Base-by-base conservation (phyloP, 2,113 vertebrate species). In the Peromyscus leucopus region DNA sequence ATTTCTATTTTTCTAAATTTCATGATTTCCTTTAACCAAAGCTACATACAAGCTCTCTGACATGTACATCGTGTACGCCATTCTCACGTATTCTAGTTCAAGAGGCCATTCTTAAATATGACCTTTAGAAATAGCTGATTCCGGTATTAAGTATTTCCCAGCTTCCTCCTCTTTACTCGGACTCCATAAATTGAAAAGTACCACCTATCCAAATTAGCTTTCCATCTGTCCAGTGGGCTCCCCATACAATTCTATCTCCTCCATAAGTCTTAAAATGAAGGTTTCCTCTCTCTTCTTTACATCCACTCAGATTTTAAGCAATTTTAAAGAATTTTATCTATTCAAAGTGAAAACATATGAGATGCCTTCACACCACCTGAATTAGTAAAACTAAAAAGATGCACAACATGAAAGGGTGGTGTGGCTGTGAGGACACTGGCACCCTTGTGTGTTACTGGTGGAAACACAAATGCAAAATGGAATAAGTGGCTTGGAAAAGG, bases 241-340 rank as follows among this genome's bases (percentile, higher is more conserved):
- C 15, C 59, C 11, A 72, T 93, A 16, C 46, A 89, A 89, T 19
- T 63, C 39, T 42, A 72, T 4, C 8, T 83, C n/a, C 46, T 93
- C 69, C 51, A 76, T 63, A 46, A 59, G 19, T 87, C 46, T 91
- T 72, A 79, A 17, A n/a, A 55, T 67, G 31, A 55, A 91, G 39
- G 51, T 36, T 90, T 91, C 82, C 36, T 89, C 31, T 91, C 48
- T 65, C 31, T 61, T 91, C 75, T 97, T 94, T 90, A 88, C 42
- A 84, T 9, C 36, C 1, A 12, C 39, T 72, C 26, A 67, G 59
- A 93, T 82, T 83, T 93, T 89, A 91, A 97, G 65, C 36, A 51
- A 65, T 89, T 91, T 91, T 69, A 92, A 93, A 88, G 36, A 21
- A 46, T 76, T 74, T 39, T 5, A 42, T 94, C 88, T 21, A 57